Evolutionary conservation across 2,888 invertebrate species (phyloP), one percentile per base, ranked within the genome.

Genomic region (Lepidochrysops patricia): DNA sequence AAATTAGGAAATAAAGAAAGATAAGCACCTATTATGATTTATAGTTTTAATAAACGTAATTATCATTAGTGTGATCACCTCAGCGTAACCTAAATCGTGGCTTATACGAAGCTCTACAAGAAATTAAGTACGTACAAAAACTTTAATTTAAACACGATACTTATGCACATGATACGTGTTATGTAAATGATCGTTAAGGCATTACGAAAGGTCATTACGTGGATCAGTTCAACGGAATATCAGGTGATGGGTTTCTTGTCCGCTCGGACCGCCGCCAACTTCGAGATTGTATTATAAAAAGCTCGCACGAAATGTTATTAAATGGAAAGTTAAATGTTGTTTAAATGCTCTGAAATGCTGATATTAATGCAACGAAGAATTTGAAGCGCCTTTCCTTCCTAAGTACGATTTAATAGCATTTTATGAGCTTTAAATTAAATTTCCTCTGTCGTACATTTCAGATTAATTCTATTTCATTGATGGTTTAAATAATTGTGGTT

Each of bases 331-430:
- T 13, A 54, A 37, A 43, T 37, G 15, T 12, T 52, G 6, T 57
- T 57, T 50, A 58, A 58, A 52, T 58, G 35, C 19, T 58, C 29
- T 6, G 9, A 25, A 49, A 48, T 50, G 34, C 26, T 57, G 37
- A 32, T 27, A 62, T 62, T 62, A 48, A 49, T 60, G 37, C 61
- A 19, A 57, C 9, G 7, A 2, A 19, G 4, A 43, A 43, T 19
- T 43, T 43, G 9, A 15, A 15, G 2, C 6, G 19, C 9, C 19
- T 23, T 43, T 19, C n/a, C n/a, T n/a, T n/a, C n/a, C n/a, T n/a
- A n/a, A n/a, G n/a, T n/a, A n/a, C n/a, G n/a, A n/a, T n/a, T n/a
- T n/a, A n/a, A n/a, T n/a, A n/a, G n/a, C n/a, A n/a, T n/a, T n/a
- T n/a, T n/a, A n/a, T n/a, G n/a, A n/a, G n/a, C n/a, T n/a, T n/a